phyloP scores from a whole-genome alignment of 2,113 vertebrate species.

The Sapayoa aenigma region DNA sequence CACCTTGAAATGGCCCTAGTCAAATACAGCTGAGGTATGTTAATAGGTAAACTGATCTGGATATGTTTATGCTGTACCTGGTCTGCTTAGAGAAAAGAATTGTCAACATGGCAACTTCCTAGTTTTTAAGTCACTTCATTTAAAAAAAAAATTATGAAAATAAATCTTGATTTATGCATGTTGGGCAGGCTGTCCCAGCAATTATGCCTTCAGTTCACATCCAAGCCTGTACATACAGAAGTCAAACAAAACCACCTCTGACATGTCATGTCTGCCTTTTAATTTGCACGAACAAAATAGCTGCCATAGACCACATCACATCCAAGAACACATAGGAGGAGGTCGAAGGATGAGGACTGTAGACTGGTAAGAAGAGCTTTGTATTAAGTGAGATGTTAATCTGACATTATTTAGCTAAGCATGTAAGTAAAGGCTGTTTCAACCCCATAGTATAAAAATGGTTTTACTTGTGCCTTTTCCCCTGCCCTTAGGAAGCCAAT shows the following conservation, averaged over 20 bases:
- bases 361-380: background rate
- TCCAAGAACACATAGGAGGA: background rate
- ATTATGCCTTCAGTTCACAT: background rate
- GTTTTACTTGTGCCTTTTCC: background rate
- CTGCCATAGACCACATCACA: background rate
- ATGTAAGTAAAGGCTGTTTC: background rate
- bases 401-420: background rate
- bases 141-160: background rate
- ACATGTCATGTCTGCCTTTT: background rate
- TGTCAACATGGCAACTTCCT: background rate
- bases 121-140: background rate
- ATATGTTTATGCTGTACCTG: background rate
- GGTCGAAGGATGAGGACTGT: background rate
- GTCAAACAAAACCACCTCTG: background rate
- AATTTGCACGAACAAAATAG: background rate
- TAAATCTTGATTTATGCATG: background rate
- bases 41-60: constrained; percentile 9
- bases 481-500: background rate
- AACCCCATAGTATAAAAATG: background rate
- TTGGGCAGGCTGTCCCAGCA: background rate
- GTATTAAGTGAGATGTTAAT: background rate
- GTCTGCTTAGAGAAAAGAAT: background rate
- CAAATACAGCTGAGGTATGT: background rate
- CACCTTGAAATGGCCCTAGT: background rate
- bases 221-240: background rate